phyloP scores from a whole-genome alignment of 2,113 vertebrate species.

The Mormoops blainvillei region DNA sequence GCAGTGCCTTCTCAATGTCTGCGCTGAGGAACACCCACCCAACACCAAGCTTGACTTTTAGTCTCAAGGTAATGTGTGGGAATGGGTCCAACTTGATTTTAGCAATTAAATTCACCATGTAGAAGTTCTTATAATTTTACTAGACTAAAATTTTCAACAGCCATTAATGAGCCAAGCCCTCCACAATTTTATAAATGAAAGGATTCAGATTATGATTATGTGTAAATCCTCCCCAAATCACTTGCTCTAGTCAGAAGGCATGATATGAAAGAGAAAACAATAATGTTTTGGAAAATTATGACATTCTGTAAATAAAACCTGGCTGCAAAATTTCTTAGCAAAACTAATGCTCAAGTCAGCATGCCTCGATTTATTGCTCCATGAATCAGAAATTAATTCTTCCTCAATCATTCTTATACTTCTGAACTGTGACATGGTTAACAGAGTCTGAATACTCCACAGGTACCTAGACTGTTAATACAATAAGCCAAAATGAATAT shows the following conservation, averaged over 20 bases:
- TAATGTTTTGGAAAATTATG: constrained; percentile 70
- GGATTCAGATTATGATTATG: constrained; percentile 51
- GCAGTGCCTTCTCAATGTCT: neutral
- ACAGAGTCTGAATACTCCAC: constrained; percentile 47
- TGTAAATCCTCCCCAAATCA: constrained; percentile 61
- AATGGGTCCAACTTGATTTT: constrained; percentile 41
- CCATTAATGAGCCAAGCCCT: constrained; percentile 59
- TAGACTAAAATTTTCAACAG: neutral
- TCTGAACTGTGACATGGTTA: constrained; percentile 60
- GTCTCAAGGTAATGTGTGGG: constrained; percentile 2
- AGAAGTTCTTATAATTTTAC: constrained; percentile 53
- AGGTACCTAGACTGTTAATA: constrained; percentile 51
- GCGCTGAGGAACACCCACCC: constrained; percentile 35
- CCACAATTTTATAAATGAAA: constrained; percentile 60
- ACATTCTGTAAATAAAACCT: constrained; percentile 75
- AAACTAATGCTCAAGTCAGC: constrained; percentile 49
- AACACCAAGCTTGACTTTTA: constrained; percentile 33
- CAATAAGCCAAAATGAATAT: constrained; percentile 68
- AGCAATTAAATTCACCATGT: constrained; percentile 62
- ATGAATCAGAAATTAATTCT: constrained; percentile 60
- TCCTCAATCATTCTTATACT: constrained; percentile 21
- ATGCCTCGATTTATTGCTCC: constrained; percentile 66
- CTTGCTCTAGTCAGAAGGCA: constrained; percentile 17
- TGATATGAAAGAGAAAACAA: constrained; percentile 68
- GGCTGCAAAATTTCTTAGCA: constrained; percentile 66